Conservation (phyloP, 2,797 vertebrate genomes). For the Chiloscyllium punctatum region DNA sequence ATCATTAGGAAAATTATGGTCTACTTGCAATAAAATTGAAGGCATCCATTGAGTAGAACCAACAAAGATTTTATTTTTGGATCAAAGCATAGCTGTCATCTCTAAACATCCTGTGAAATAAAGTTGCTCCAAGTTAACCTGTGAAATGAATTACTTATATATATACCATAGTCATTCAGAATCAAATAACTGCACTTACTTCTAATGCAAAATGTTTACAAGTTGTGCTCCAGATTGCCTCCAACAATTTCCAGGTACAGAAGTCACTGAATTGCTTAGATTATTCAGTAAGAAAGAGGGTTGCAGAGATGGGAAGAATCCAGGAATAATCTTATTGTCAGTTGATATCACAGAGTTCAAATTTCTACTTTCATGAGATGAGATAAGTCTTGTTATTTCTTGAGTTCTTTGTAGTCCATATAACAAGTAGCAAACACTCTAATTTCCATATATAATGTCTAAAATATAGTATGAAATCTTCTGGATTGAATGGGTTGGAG, state of each 20-base stretch:
- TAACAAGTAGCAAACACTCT: not conserved
- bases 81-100: not conserved
- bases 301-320: not conserved
- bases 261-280: not conserved
- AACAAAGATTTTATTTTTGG: not conserved
- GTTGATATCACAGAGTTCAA: not conserved
- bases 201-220: not conserved
- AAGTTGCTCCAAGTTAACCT: not conserved
- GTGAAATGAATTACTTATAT: not conserved
- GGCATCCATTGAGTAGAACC: not conserved
- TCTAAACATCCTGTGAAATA: not conserved
- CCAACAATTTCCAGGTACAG: not conserved
- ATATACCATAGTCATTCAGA: not conserved
- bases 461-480: not conserved
- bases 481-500: not conserved
- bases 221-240: not conserved
- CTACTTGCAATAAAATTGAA: not conserved
- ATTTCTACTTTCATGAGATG: not conserved
- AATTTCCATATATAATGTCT: not conserved
- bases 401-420: not conserved
- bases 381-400: too few relatives aligned
- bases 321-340: not conserved
- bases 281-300: not conserved
- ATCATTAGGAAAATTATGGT: conserved; percentile 28
- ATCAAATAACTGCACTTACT: not conserved